Conservation (phyloP, 2,797 vertebrate species). For the Myoxocephalus aenaeus region DNA sequence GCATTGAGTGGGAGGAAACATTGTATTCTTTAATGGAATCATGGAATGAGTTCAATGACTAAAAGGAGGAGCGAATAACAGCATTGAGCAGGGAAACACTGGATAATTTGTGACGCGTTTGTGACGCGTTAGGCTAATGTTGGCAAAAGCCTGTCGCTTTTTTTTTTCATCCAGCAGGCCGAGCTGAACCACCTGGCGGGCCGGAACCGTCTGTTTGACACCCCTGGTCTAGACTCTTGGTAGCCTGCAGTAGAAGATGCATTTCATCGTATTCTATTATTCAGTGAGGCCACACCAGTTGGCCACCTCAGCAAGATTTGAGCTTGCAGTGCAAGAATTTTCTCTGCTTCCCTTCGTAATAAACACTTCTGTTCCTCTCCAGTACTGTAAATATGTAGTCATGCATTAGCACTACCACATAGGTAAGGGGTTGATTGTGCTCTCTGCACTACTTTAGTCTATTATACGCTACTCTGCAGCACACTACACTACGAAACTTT, state of each 20-base stretch:
- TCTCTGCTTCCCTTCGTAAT: neutral
- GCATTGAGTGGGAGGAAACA: neutral
- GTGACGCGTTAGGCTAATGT: no score
- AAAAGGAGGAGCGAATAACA: neutral
- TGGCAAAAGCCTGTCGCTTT: no score
- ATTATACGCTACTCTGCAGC: neutral
- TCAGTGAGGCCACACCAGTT: slow-evolving; percentile 46
- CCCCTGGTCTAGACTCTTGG: slow-evolving; percentile 77
- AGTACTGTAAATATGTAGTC: neutral
- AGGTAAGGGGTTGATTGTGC: slow-evolving; percentile 1
- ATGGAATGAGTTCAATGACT: neutral
- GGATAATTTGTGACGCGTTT: neutral
- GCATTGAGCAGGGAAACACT: neutral
- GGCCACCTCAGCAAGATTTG: slow-evolving; percentile 42
- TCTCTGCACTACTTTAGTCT: neutral
- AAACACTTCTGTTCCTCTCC: neutral
- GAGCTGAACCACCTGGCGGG: no score
- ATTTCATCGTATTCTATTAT: slow-evolving; percentile 67
- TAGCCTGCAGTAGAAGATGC: slow-evolving; percentile 87
- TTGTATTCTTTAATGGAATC: neutral
- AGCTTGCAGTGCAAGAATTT: slow-evolving; percentile 14
- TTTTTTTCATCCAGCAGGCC: no score
- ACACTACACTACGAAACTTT: neutral
- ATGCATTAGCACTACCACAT: neutral
- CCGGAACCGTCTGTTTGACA: no score